A percentile compares a stretch with the other conserved stretches of the same genome.
Evolutionary conservation across 1,140 invertebrate genomes (phyloP).

Genomic region (Camponotus floridanus): DNA sequence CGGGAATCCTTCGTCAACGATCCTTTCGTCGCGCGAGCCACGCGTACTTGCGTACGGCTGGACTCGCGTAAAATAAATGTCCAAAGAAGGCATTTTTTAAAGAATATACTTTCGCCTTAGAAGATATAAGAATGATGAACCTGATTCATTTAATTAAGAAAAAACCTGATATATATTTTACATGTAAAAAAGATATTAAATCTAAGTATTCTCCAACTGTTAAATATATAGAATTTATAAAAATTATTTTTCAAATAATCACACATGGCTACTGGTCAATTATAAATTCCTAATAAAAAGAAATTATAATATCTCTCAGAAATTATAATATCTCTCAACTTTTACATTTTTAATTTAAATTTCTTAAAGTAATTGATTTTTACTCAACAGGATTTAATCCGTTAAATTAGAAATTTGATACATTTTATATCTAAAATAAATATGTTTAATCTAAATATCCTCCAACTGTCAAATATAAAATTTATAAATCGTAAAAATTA

Average conservation of each 20-base stretch:
- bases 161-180: background rate
- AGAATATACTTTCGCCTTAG: background rate
- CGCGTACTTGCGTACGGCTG: slow-evolving; percentile 20
- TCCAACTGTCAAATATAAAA: background rate
- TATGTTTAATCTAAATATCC: background rate
- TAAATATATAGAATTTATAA: background rate
- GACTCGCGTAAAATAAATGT: slow-evolving; percentile 40
- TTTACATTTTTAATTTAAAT: too few relatives aligned
- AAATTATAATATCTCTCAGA: too few relatives aligned
- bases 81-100: background rate
- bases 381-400: too few relatives aligned
- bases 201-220: background rate
- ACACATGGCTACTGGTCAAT: too few relatives aligned
- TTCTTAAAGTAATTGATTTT: too few relatives aligned
- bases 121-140: background rate
- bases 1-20: slow-evolving; percentile 54
- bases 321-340: too few relatives aligned
- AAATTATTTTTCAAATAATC: too few relatives aligned
- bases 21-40: slow-evolving; percentile 69
- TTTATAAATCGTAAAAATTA: background rate
- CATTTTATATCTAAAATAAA: background rate
- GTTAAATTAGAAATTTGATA: background rate
- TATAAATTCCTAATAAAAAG: too few relatives aligned
- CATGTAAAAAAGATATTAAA: background rate
- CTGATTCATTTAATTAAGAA: background rate